Evolutionary conservation across 2,888 invertebrate species (phyloP), one percentile per base, ranked within the genome.

Genomic region (Aquatica leii): DNA sequence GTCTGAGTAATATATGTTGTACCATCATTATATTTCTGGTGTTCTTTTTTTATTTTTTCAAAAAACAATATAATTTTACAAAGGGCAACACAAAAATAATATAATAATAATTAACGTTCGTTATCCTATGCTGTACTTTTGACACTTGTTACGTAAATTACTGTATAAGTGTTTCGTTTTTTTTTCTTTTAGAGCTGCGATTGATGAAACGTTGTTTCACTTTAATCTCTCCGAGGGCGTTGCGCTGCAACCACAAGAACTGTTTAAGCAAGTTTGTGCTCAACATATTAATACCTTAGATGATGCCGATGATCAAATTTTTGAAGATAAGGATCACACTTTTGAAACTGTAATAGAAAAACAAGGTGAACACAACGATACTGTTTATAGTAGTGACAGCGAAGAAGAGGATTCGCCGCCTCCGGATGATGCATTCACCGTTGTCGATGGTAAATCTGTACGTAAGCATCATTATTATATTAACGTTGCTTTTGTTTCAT

Each of bases 261-360:
- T 88, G 76, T 90, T 90, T 80, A 86, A 88, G 73, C 86, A 87
- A 77, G 85, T 87, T 53, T 81, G 81, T 67, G 75, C 79, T 18
- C 79, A 80, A 67, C 79, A 75, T 51, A 79, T 80, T 43, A 80
- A 80, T 64, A 80, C 81, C 1, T 67, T 81, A 20, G 77, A 78
- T 11, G 82, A 81, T 60, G 70, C 68, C 8, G 65, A 69, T 34
- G 72, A 82, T 69, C 81, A 83, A 67, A 83, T 84, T 72, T 82
- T 82, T 46, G 82, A 83, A 58, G 83, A 84, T 34, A 78, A 79
- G 31, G 83, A 83, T 54, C 78, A 83, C 65, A 84, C 81, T 24
- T 83, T 82, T 66, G 82, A 82, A 66, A 84, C 84, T 0, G 83
- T 84, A 9, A 83, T 83, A 52, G 83, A 84, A 62, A 83, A 83